Evolutionary conservation across 2,797 vertebrate species (phyloP).

Genomic region (Tapirus indicus): DNA sequence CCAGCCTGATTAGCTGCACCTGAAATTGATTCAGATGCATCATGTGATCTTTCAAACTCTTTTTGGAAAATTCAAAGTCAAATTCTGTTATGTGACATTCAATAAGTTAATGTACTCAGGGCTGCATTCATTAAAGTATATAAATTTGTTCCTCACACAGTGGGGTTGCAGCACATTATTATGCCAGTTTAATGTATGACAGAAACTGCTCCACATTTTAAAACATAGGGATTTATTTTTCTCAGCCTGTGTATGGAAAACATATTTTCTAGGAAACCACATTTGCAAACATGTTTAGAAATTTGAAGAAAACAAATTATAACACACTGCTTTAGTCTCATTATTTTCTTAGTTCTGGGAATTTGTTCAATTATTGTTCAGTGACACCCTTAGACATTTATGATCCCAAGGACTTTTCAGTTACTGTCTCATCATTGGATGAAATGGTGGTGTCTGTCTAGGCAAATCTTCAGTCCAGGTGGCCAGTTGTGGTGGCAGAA

Average conservation of each 20-base stretch:
- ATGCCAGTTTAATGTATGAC: background rate
- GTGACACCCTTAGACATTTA: constrained; percentile 97
- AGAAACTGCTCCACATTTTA: background rate
- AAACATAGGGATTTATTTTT: background rate
- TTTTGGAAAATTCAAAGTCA: constrained; percentile 50
- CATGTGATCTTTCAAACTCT: constrained; percentile 35
- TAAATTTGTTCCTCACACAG: background rate
- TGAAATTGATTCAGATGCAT: constrained; percentile 34
- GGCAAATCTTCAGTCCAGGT: constrained; percentile 89
- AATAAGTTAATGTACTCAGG: background rate
- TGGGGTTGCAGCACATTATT: background rate
- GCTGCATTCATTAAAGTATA: background rate
- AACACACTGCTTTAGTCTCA: background rate
- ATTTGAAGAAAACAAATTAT: background rate
- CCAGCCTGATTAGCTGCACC: background rate
- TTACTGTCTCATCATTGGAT: constrained; percentile 94
- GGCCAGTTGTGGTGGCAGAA: constrained; percentile 94
- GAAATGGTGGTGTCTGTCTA: constrained; percentile 94
- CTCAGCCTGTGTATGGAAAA: background rate
- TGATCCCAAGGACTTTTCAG: constrained; percentile 95
- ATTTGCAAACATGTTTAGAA: background rate
- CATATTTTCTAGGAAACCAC: background rate
- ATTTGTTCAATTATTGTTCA: constrained; percentile 97
- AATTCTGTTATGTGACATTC: background rate
- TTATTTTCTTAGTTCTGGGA: constrained; percentile 91